These are phyloP conservation scores for Cossypha polioptera DNA, from an alignment of 2,797 vertebrate genomes.

Conservation along the genomic window DNA sequence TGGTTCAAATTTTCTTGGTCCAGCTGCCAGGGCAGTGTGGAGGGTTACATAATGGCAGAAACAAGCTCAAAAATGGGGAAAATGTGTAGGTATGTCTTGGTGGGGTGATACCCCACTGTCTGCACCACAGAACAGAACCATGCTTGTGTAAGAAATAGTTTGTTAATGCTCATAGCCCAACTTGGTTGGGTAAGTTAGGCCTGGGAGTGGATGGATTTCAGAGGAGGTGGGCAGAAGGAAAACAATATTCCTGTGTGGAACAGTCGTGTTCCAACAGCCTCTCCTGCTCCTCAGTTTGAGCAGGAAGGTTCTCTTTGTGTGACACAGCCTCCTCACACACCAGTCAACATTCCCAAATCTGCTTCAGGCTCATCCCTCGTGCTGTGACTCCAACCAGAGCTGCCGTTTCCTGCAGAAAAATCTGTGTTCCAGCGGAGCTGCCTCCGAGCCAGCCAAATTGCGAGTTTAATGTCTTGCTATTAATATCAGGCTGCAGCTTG, in stretches of 20 bases:
- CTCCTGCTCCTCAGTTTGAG: fast-evolving
- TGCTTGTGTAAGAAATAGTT: neutral
- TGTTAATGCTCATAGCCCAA: neutral
- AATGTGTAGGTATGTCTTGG: slow-evolving; percentile 31
- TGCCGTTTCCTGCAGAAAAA: slow-evolving; percentile 56
- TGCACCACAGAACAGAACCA: neutral
- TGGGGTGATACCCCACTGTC: neutral
- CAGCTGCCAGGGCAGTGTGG: slow-evolving; percentile 51
- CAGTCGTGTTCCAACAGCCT: neutral
- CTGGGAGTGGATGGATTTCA: neutral
- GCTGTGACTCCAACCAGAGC: slow-evolving; percentile 25
- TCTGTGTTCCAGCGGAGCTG: slow-evolving; percentile 27
- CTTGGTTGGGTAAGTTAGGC: neutral
- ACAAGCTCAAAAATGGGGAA: slow-evolving; percentile 47
- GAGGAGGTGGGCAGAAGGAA: neutral
- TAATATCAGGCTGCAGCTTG: slow-evolving; percentile 56
- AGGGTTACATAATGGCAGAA: slow-evolving; percentile 66
- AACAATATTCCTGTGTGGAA: neutral
- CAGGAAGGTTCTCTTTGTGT: neutral
- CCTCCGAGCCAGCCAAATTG: slow-evolving; percentile 37
- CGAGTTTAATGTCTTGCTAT: slow-evolving; percentile 55
- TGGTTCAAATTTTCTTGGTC: slow-evolving; percentile 53
- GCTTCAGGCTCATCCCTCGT: neutral
- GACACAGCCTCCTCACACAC: neutral
- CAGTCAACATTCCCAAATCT: neutral